These are phyloP conservation scores for Thaumetopoea pityocampa DNA, from an alignment of 1,140 invertebrate genomes.

Conservation along the genomic window DNA sequence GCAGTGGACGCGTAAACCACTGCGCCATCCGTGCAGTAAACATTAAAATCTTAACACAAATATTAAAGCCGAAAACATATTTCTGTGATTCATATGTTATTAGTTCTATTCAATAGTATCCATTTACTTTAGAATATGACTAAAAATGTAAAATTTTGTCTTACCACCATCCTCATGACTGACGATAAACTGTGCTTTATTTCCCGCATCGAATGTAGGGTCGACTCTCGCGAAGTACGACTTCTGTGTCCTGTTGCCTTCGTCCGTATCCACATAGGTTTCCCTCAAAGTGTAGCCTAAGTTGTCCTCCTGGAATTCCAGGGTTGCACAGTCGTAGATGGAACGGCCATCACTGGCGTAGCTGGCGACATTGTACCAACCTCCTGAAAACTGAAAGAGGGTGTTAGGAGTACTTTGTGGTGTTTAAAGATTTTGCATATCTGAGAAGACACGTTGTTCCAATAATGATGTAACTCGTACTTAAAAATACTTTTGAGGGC, in stretches of 20 bases:
- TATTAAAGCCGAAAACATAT: too few species aligned
- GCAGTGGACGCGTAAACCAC: too few species aligned
- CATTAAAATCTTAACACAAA: too few species aligned
- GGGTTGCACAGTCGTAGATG: slow-evolving; percentile 55
- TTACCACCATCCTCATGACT: slow-evolving; percentile 63
- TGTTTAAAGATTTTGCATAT: not conserved
- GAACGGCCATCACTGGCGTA: slow-evolving; percentile 50
- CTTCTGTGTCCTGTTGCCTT: slow-evolving; percentile 61
- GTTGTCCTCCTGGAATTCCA: slow-evolving; percentile 64
- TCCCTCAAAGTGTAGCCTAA: slow-evolving; percentile 58
- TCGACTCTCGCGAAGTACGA: slow-evolving; percentile 64
- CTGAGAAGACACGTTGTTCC: too few species aligned
- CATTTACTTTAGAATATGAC: not conserved
- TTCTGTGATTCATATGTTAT: too few species aligned
- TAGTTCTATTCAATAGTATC: not conserved
- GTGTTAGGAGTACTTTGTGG: not conserved
- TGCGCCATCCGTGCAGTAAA: too few species aligned
- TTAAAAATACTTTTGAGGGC: too few species aligned
- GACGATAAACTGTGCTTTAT: slow-evolving; percentile 58
- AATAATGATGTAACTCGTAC: too few species aligned
- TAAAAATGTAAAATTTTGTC: slow-evolving; percentile 2
- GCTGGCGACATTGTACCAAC: slow-evolving; percentile 57
- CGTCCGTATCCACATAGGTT: slow-evolving; percentile 49
- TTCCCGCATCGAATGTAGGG: slow-evolving; percentile 62
- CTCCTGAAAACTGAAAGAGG: slow-evolving; percentile 51